phyloP scores from a whole-genome alignment of 30 jellyfish, hydroid and myxozoan genomes.

The Cassiopea andromeda region DNA sequence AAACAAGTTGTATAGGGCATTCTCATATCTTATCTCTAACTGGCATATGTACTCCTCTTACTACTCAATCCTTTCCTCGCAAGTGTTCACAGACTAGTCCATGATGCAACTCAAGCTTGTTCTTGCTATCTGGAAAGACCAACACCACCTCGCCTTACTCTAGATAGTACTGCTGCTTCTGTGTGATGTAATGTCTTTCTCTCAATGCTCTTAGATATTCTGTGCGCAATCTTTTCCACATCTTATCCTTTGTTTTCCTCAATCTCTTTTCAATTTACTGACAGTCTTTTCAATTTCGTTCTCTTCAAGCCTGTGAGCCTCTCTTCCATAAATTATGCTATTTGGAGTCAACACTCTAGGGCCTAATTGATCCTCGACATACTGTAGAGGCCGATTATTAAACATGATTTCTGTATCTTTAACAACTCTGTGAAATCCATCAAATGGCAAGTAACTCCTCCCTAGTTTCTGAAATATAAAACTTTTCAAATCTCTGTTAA shows the following conservation, averaged over 20 bases:
- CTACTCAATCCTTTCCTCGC: slow-evolving; percentile 59
- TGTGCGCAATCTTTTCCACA: slow-evolving; percentile 56
- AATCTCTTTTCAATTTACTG: slow-evolving; percentile 37
- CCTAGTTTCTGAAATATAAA: slow-evolving; percentile 43
- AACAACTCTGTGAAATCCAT: slow-evolving; percentile 34
- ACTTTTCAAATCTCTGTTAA: slow-evolving; percentile 52
- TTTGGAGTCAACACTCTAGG: slow-evolving; percentile 55
- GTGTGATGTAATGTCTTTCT: slow-evolving; percentile 61
- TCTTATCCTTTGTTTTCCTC: slow-evolving; percentile 41
- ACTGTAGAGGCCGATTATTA: slow-evolving; percentile 53
- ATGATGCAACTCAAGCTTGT: slow-evolving; percentile 59
- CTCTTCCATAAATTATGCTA: slow-evolving; percentile 55
- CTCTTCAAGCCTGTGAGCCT: slow-evolving; percentile 18
- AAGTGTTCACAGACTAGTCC: slow-evolving; percentile 67
- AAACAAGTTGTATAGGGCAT: slow-evolving; percentile 53
- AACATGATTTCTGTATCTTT: slow-evolving; percentile 45
- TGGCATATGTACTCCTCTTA: slow-evolving; percentile 53
- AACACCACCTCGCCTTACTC: slow-evolving; percentile 51
- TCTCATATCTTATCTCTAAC: slow-evolving; percentile 51
- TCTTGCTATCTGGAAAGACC: slow-evolving; percentile 53
- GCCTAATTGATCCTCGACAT: slow-evolving; percentile 70
- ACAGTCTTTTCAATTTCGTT: slow-evolving; percentile 9
- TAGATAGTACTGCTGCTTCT: slow-evolving; percentile 41
- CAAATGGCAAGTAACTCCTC: slow-evolving; percentile 51
- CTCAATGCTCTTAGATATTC: slow-evolving; percentile 59